Evolutionary conservation across 2,888 invertebrate species (phyloP).

Genomic region (Zaprionus obscuricornis): DNA sequence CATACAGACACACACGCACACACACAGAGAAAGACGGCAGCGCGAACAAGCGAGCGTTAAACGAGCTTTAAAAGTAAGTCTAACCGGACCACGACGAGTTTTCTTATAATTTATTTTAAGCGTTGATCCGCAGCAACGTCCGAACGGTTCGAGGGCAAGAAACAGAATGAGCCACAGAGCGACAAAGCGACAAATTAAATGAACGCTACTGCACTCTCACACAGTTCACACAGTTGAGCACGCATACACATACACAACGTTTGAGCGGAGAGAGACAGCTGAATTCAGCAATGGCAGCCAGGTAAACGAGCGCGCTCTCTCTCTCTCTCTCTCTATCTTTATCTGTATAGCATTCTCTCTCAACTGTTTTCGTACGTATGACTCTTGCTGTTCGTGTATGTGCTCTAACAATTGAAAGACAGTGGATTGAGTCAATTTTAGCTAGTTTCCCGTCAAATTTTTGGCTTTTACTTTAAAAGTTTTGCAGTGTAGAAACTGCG

Average conservation of each 20-base stretch:
- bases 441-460: conserved; percentile 40
- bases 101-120: not conserved
- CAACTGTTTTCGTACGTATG: conserved; percentile 17
- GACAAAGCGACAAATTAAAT: conserved; percentile 49
- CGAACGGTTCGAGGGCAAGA: conserved; percentile 72
- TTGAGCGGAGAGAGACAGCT: conserved; percentile 1
- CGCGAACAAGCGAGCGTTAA: conserved; percentile 30
- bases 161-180: conserved; percentile 71
- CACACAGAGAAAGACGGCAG: no score
- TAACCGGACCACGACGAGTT: conserved; percentile 34
- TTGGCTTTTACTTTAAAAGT: conserved; percentile 2
- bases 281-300: conserved; percentile 64
- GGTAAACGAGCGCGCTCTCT: conserved; percentile 34
- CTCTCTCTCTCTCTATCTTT: conserved; percentile 10
- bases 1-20: conserved; percentile 18
- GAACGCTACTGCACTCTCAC: conserved; percentile 27
- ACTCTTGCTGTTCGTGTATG: no score
- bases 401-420: no score
- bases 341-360: conserved; percentile 10
- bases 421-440: conserved; percentile 39
- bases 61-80: conserved; percentile 15
- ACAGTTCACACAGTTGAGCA: not conserved
- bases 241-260: not conserved
- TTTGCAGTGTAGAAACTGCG: no score
- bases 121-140: conserved; percentile 59